These are phyloP conservation scores for Thymelicus acteon DNA, from an alignment of 2,888 invertebrate species.

Conservation along the genomic window DNA sequence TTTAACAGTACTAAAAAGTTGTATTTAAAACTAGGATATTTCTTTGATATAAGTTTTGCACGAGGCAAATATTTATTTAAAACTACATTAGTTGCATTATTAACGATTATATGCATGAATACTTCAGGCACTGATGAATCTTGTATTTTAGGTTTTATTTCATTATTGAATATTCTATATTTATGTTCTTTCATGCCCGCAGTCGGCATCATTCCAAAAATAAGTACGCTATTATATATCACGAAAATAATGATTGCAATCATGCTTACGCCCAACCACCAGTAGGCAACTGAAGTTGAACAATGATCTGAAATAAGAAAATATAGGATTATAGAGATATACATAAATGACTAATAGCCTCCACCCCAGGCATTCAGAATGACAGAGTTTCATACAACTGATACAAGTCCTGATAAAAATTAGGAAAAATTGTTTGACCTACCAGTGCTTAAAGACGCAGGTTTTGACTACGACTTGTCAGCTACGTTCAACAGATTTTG, in stretches of 20 bases:
- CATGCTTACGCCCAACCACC: slow-evolving; percentile 75
- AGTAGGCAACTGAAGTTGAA: slow-evolving; percentile 65
- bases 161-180: slow-evolving; percentile 40
- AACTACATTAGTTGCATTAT: slow-evolving; percentile 55
- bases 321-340: background rate
- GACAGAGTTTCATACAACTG: too few species aligned
- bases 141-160: slow-evolving; percentile 38
- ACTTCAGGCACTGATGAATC: slow-evolving; percentile 50
- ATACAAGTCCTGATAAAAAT: too few species aligned
- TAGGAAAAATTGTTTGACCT: too few species aligned
- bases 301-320: slow-evolving; percentile 66
- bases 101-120: slow-evolving; percentile 66
- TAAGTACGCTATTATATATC: slow-evolving; percentile 66
- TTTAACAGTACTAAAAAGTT: slow-evolving; percentile 65
- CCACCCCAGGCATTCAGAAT: too few species aligned
- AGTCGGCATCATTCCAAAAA: slow-evolving; percentile 59
- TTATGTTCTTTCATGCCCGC: slow-evolving; percentile 46
- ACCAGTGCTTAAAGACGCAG: too few species aligned
- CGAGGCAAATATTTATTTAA: slow-evolving; percentile 62
- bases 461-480: too few species aligned
- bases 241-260: slow-evolving; percentile 65
- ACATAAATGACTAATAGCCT: too few species aligned
- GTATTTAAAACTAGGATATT: slow-evolving; percentile 61
- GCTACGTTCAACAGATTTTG: too few species aligned
- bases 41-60: slow-evolving; percentile 59